These are phyloP conservation scores for Catonia carolina DNA, from an alignment of 2,888 invertebrate genomes.

Conservation along the genomic window DNA sequence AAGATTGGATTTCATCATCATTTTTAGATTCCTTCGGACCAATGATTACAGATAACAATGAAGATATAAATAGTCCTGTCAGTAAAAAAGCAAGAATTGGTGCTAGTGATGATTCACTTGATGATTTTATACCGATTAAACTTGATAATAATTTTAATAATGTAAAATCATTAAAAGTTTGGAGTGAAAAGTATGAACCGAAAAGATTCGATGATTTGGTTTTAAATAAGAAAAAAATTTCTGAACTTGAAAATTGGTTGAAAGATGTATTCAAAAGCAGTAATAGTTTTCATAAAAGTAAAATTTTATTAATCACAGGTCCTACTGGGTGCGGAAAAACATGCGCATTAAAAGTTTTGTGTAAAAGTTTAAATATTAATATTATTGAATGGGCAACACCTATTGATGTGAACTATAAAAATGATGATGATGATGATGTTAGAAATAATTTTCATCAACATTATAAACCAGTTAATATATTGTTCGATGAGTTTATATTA, in stretches of 20 bases:
- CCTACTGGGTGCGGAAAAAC: conserved; percentile 84
- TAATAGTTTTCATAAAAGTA: background rate
- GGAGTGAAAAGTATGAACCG: conserved; percentile 57
- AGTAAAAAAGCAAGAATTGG: no score
- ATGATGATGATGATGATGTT: no score
- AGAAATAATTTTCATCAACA: no score
- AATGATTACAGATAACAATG: no score
- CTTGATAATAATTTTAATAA: no score
- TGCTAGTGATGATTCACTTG: no score
- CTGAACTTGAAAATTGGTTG: conserved; percentile 66
- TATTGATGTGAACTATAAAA: conserved; percentile 54
- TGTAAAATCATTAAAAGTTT: conserved; percentile 34
- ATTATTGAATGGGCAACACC: conserved; percentile 80
- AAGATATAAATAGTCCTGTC: no score
- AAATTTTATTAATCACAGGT: conserved; percentile 61
- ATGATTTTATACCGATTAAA: no score
- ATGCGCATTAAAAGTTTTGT: conserved; percentile 58
- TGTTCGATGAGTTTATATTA: conserved; percentile 68
- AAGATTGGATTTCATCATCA: no score
- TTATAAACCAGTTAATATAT: background rate
- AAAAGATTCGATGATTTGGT: conserved; percentile 56
- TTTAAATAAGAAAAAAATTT: conserved; percentile 65
- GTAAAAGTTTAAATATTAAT: conserved; percentile 53
- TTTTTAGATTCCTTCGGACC: no score
- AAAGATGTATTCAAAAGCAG: conserved; percentile 23